These are phyloP conservation scores for Sceliomorpha sp. DNA, from an alignment of 2,888 invertebrate genomes.

Conservation along the genomic window DNA sequence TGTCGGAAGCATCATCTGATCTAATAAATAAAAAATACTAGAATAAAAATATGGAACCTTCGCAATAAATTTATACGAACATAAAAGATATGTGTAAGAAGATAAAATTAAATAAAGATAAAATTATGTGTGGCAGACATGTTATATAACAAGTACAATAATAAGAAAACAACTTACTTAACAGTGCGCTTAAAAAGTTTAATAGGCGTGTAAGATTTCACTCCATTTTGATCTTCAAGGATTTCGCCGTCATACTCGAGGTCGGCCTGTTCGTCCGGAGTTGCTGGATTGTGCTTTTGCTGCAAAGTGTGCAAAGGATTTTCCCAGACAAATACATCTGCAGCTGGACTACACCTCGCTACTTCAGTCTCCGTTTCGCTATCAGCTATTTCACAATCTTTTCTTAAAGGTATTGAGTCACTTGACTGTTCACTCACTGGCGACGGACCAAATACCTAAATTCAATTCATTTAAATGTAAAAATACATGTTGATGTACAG, in stretches of 20 bases:
- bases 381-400: slow-evolving; percentile 69
- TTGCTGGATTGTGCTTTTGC: slow-evolving; percentile 81
- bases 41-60: not conserved
- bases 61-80: too few species aligned
- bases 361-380: slow-evolving; percentile 81
- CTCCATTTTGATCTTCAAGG: slow-evolving; percentile 84
- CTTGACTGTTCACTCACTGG: slow-evolving; percentile 70
- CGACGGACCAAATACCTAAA: slow-evolving; percentile 86
- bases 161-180: too few species aligned
- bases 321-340: slow-evolving; percentile 89
- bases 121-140: too few species aligned
- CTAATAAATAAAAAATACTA: slow-evolving; percentile 57
- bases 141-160: too few species aligned
- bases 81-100: too few species aligned
- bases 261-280: slow-evolving; percentile 88
- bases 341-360: slow-evolving; percentile 75
- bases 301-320: slow-evolving; percentile 85
- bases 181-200: slow-evolving; percentile 81
- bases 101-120: too few species aligned
- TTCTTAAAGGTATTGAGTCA: slow-evolving; percentile 69
- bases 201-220: slow-evolving; percentile 87
- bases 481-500: not conserved
- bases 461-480: slow-evolving; percentile 4
- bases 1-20: slow-evolving; percentile 76
- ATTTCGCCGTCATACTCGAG: slow-evolving; percentile 85